Base-by-base conservation (phyloP, 2,797 vertebrate genomes). In the Scyliorhinus canicula region DNA sequence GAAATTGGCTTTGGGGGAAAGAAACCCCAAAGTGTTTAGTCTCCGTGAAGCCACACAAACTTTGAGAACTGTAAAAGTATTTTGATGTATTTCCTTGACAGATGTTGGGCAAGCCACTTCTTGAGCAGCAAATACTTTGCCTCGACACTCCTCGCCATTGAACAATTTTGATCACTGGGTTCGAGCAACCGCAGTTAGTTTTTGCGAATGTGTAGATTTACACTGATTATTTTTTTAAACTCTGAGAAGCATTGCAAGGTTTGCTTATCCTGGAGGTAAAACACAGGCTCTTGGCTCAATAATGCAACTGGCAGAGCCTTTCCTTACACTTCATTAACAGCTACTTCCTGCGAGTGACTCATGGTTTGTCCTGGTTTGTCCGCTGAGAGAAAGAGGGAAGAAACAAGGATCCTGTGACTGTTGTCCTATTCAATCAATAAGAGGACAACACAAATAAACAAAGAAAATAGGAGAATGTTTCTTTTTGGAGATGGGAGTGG, bases 361-460 rank as follows among this genome's bases (percentile, higher is more conserved):
- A 93, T 26, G 52, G 24, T 69, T 50, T 71, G 63, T 65, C 24
- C 67, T 93, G n/a, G n/a, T n/a, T n/a, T 26, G 71, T 52, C 28
- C 35, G 47, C 57, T 26, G 90, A 67, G 63, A 93, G 67, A 65
- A 63, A 93, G 40, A 93, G 44, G 28, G 93, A 93, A 71, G 47
- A 93, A 71, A 93, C 67, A 50, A 97, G 97, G 97, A 95, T 95
- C 67, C 24, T 95, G 95, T 95, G 96, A 96, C 3, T 95, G 96
- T 96, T 97, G 96, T 96, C 96, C 0, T 95, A 96, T 96, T 96
- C 95, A 96, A 96, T 97, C 96, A 2, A 95, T 95, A 95, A 96
- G 97, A 96, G 97, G 97, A 97, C 97, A 96, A 96, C 95, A 85
- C 97, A 96, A 96, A 96, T 97, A 97, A 98, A 98, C 97, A 98